Evolutionary conservation across 2,113 vertebrate species (phyloP).

Genomic region (Passerina amoena): DNA sequence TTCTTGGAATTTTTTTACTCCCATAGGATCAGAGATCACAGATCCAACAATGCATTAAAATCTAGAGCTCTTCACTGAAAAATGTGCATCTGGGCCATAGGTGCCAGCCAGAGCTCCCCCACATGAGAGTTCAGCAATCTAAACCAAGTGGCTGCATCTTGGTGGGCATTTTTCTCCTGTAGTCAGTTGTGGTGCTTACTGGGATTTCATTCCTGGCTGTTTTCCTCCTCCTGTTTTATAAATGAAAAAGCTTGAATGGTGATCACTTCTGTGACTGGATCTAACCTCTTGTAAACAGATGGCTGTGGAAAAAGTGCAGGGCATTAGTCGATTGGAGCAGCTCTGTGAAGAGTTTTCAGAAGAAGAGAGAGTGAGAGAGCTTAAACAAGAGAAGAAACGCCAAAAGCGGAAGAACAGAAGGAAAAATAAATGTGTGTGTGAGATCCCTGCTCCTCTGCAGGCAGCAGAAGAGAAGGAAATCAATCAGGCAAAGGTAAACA

Average conservation of each 20-base stretch:
- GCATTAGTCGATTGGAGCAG: conserved; percentile 94
- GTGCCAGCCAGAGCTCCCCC: neutral
- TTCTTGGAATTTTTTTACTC: neutral
- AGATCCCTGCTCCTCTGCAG: conserved; percentile 80
- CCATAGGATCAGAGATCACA: neutral
- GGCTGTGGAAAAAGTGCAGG: conserved; percentile 96
- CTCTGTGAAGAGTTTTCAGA: conserved; percentile 96
- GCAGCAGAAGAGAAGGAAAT: conserved; percentile 83
- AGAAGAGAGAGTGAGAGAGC: conserved; percentile 92
- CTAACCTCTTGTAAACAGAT: conserved; percentile 76
- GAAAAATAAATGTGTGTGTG: conserved; percentile 94
- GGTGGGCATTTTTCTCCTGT: neutral
- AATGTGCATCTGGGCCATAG: neutral
- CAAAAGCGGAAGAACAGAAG: conserved; percentile 95
- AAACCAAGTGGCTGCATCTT: neutral
- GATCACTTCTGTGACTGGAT: neutral
- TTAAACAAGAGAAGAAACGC: conserved; percentile 97
- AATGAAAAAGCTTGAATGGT: neutral
- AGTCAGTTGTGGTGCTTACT: neutral
- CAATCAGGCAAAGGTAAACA: conserved; percentile 83
- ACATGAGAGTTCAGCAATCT: accelerated
- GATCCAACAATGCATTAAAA: neutral
- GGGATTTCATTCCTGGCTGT: neutral
- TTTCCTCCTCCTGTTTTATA: neutral
- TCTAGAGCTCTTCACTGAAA: neutral